Conservation (phyloP, 2,113 vertebrate genomes). For the Telmatochromis sp. region DNA sequence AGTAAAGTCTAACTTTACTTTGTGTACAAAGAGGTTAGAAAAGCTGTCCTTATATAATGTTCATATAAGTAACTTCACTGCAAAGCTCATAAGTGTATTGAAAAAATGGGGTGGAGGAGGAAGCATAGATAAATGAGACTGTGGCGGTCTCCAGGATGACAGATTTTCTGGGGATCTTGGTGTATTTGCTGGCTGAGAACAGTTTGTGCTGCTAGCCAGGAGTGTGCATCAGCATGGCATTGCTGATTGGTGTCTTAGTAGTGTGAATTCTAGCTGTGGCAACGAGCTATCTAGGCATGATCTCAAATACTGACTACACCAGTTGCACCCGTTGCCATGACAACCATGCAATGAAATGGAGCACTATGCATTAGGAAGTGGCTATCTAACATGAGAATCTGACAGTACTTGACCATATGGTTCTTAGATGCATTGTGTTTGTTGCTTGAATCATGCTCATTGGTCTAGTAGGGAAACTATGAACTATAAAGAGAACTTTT, state of each 20-base stretch:
- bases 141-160: not conserved
- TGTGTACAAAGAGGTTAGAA: not conserved
- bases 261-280: slow-evolving; percentile 11
- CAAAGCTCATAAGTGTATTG: not conserved
- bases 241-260: slow-evolving; percentile 23
- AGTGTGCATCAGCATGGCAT: slow-evolving; percentile 26
- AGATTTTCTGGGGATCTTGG: slow-evolving; percentile 35
- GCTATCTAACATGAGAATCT: not conserved
- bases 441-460: not conserved
- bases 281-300: not conserved
- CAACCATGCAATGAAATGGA: slow-evolving; percentile 10
- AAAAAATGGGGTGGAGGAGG: not conserved
- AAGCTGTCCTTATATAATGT: not conserved
- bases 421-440: not conserved
- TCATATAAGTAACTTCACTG: not conserved
- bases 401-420: not conserved
- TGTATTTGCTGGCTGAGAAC: slow-evolving; percentile 24
- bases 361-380: not conserved
- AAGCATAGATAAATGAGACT: not conserved
- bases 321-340: slow-evolving; percentile 21
- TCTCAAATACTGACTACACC: slow-evolving; percentile 1
- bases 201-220: slow-evolving; percentile 14
- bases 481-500: not conserved
- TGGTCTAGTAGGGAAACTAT: not conserved
- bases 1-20: not conserved